Base-by-base conservation (phyloP, 92 coral and sea anemone genomes). In the Pocillopora grandis region DNA sequence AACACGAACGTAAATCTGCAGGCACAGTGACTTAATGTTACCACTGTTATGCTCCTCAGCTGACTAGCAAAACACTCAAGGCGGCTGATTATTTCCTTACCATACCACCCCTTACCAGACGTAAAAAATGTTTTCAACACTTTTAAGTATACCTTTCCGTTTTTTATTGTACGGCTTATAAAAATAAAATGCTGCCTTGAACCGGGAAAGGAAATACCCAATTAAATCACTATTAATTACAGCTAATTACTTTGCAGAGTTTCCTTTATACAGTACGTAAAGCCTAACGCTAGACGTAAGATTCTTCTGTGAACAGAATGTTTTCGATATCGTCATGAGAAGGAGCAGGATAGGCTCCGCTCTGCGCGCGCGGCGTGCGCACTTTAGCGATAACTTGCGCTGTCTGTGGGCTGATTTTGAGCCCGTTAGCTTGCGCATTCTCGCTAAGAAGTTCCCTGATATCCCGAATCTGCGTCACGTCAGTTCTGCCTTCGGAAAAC, bases 221-320 rank as follows among this genome's bases (percentile, higher is more conserved):
- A n/a, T 42, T 75, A 66, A 79, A 79, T 79, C 84, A 69, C 23
- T 80, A 65, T 18, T 80, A 81, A 74, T 74, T 62, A 75, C 80
- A 74, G 86, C 86, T 62, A 36, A 82, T 21, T 63, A 48, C 35
- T 61, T 14, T 13, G 60, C 61, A 59, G 85, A n/a, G 69, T 59
- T 58, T 71, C 55, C 74, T 72, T 73, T 80, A 66, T 80, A 80
- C 71, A 58, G 23, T 60, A 71, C 48, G 62, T 36, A 71, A 11
- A 71, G 20, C 33, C 27, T 0, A 65, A 52, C 11, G 73, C 80
- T 88, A 97, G 27, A 97, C 99, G 85, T 97, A 97, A n/a, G 99
- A 94, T 86, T 97, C 99, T 84, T 94, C 98, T 23, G 99, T 95
- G 83, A 95, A 92, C 88, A 93, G 89, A 93, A 97, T 94, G 78